Base-by-base conservation (phyloP, 2,797 vertebrate species). In the Spinus pinus region DNA sequence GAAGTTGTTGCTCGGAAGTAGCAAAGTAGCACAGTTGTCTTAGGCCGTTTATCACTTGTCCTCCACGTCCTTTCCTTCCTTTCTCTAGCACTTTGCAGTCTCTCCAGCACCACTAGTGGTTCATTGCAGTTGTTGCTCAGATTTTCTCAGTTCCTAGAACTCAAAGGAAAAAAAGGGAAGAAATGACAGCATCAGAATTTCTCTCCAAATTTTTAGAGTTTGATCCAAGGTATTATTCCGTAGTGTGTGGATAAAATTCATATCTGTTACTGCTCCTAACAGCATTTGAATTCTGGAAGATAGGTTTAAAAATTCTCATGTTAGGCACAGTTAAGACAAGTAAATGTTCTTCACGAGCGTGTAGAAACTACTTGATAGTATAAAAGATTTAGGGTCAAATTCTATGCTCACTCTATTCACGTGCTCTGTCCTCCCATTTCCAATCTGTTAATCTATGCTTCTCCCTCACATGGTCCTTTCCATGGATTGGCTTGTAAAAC, bases 201-300 rank as follows among this genome's bases (percentile, higher is more conserved):
- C 11, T 84, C 12, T 70, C 25, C 6, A 8, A 31, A 51, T 39
- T 75, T 92, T 56, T 5, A 46, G n/a, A 65, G 12, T 31, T 31
- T 81, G 44, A 86, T 30, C 4, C 22, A 79, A 25, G 6, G 2
- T 51, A n/a, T 54, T 69, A 21, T n/a, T 5, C 41, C 51, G 28
- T 49, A 70, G 5, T 11, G 4, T 1, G 5, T 2, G 24, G 24
- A 62, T 19, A 75, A 53, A 75, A 54, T 47, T 86, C 0, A 0
- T 66, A 22, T 39, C 28, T 25, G 5, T 73, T 71, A n/a, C 33
- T 61, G 30, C 9, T 71, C n/a, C 13, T 61, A 67, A 14, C 8
- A 35, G 11, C 14, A 30, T 42, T 75, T 75, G 27, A 69, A 61
- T 74, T 74, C 39, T 78, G 19, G 12, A 72, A 14, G 5, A 23